Percentiles rank a stretch among this genome's conserved stretches.
Evolutionary conservation across 2,797 vertebrate genomes (phyloP).

Genomic region (Etheostoma perlongum): DNA sequence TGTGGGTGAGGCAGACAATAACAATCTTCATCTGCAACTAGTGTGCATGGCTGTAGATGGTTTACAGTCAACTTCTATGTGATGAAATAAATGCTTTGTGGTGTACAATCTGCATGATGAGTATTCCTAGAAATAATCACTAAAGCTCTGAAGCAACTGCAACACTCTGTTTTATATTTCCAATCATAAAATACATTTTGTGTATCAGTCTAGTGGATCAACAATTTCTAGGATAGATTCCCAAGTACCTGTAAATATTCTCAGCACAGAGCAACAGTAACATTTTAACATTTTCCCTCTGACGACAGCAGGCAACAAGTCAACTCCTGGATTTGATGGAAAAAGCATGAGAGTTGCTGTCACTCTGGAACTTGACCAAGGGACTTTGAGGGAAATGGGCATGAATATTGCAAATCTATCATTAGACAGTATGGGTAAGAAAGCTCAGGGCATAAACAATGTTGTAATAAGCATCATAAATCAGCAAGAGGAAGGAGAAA

Average conservation of each 20-base stretch:
- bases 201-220: conserved; percentile 23
- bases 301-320: conserved; percentile 42
- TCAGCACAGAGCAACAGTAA: conserved; percentile 17
- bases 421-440: conserved; percentile 72
- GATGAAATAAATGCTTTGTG: conserved; percentile 27
- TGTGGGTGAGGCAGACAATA: conserved; percentile 33
- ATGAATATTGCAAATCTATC: conserved; percentile 80
- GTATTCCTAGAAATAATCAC: conserved; percentile 49
- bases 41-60: conserved; percentile 2
- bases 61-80: conserved; percentile 25
- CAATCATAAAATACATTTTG: conserved; percentile 46
- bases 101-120: conserved; percentile 20
- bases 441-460: conserved; percentile 81
- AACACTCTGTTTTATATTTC: conserved; percentile 36
- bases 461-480: conserved; percentile 79
- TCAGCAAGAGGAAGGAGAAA: conserved; percentile 62
- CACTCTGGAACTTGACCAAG: conserved; percentile 64
- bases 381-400: conserved; percentile 60
- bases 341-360: conserved; percentile 29
- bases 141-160: conserved; percentile 47
- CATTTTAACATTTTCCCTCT: conserved; percentile 10
- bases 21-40: conserved; percentile 19
- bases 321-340: conserved; percentile 29
- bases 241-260: conserved; percentile 36
- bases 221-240: conserved; percentile 23